Base-by-base conservation (phyloP, 2,797 vertebrate genomes). In the Nannoperca australis region DNA sequence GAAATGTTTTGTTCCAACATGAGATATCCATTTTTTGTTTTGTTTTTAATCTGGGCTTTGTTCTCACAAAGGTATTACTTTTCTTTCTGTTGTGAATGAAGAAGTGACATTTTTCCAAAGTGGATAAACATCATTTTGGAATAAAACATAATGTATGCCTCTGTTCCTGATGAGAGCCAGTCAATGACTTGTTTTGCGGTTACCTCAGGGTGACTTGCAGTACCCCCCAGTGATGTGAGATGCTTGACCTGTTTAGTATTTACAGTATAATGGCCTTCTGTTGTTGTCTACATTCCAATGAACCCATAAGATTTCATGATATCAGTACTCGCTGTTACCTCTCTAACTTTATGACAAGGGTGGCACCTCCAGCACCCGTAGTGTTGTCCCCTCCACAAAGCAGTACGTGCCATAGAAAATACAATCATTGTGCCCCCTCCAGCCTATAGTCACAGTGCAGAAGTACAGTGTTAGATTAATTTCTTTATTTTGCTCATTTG, bases 271-370 rank as follows among this genome's bases (percentile, higher is more conserved):
- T 77, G 81, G 70, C 84, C 73, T 91, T 85, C 66, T 90, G 80
- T 90, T 88, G 73, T 85, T 79, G 79, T 93, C 68, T 66, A 91
- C 92, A 93, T 93, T 93, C 90, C 91, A 91, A 56, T 78, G 32
- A 77, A 76, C 56, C 74, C 22, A 10, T 84, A 63, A 61, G 34
- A 75, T 84, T 83, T 87, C 49, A 66, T 44, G 63, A 72, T 84
- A 70, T 79, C 51, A 45, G 58, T 83, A 56, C 36, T 77, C 53
- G 7, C 63, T 76, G 55, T 89, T 82, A 72, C 45, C 73, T 63
- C 50, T 78, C 81, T 78, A 82, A 30, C 59, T 63, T 79, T 47
- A 64, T 76, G 65, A 66, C 55, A 71, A 64, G 70, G 69, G 50
- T 80, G 79, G 34, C 50, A 79, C 63, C 45, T 77, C 44, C 49